These are phyloP conservation scores for Adela reaumurella DNA, from an alignment of 2,888 invertebrate species.

Conservation along the genomic window DNA sequence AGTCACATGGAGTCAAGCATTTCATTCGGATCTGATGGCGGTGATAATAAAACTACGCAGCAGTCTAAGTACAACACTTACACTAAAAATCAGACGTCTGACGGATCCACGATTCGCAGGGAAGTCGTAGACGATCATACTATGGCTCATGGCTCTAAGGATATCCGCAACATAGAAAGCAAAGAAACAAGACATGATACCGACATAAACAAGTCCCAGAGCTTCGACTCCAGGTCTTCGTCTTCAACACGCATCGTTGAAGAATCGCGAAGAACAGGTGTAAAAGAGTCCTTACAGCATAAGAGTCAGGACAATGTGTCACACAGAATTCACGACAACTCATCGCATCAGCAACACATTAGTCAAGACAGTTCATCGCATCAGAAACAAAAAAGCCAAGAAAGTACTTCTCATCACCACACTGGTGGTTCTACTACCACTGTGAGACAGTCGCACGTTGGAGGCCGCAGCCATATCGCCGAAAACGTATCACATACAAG, in stretches of 20 bases:
- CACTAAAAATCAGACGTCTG: constrained; percentile 19
- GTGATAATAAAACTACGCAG: constrained; percentile 53
- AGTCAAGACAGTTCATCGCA: too few species aligned
- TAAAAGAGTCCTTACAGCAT: not conserved
- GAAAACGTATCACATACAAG: constrained; percentile 50
- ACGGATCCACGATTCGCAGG: not conserved
- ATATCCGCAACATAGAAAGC: constrained; percentile 3
- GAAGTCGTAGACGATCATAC: not conserved
- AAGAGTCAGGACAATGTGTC: not conserved
- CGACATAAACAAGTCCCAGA: constrained; percentile 8
- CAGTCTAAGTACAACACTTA: constrained; percentile 56
- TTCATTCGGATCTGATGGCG: constrained; percentile 54
- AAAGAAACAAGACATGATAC: constrained; percentile 4
- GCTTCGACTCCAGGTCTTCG: constrained; percentile 1
- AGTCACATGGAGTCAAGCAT: constrained; percentile 67
- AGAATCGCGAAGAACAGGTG: not conserved
- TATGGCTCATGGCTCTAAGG: not conserved
- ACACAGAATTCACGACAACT: too few species aligned
- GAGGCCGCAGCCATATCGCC: constrained; percentile 37
- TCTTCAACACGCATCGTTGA: not conserved
- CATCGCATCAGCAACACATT: too few species aligned
- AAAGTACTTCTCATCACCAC: too few species aligned
- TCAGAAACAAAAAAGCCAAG: too few species aligned
- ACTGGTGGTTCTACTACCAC: too few species aligned
- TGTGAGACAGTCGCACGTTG: constrained; percentile 22